Base-by-base conservation (phyloP, 1,140 invertebrate genomes). In the Gonioctena quinquepunctata region DNA sequence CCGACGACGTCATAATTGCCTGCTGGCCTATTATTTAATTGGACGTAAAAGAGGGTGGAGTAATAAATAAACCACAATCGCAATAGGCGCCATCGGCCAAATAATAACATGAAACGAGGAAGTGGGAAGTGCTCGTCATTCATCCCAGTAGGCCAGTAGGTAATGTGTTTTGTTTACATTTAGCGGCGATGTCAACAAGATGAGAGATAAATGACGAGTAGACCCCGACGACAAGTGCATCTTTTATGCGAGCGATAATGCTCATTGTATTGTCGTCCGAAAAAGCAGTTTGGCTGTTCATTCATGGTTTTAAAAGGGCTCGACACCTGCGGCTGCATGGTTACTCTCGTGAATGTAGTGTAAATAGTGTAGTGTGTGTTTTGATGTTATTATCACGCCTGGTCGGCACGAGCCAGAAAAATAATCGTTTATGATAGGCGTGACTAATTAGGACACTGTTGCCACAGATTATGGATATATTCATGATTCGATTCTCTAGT, bases 81-180 rank as follows among this genome's bases (percentile, higher is more conserved):
- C 16, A 42, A 13, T 42, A 42, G 33, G 33, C 33, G 33, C 33
- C 33, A 42, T 42, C 33, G 33, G 33, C 13, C 0, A n/a, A 42
- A 42, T 42, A 42, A 42, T 42, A 42, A 13, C 11, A 42, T 42
- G 16, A n/a, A 11, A 42, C 33, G 33, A 42, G 33, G 16, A 42
- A 42, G 33, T 25, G 54, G 54, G 54, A 57, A 57, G 54, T 57
- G 54, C 21, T 21, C 54, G 54, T 25, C 21, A 57, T 57, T 57
- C 54, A 57, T 57, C 54, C 21, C 54, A 25, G 54, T 57, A 57
- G 54, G 54, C 54, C 33, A 42, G 33, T 42, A 42, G 33, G 33
- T 42, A n/a, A 42, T 42, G 25, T 21, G 54, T 25, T 57, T 57
- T 57, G 54, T 57, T 57, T 57, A 57, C 54, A 57, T 57, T 57